phyloP scores from a whole-genome alignment of 2,797 vertebrate species.

The Sebastes taczanowskii region DNA sequence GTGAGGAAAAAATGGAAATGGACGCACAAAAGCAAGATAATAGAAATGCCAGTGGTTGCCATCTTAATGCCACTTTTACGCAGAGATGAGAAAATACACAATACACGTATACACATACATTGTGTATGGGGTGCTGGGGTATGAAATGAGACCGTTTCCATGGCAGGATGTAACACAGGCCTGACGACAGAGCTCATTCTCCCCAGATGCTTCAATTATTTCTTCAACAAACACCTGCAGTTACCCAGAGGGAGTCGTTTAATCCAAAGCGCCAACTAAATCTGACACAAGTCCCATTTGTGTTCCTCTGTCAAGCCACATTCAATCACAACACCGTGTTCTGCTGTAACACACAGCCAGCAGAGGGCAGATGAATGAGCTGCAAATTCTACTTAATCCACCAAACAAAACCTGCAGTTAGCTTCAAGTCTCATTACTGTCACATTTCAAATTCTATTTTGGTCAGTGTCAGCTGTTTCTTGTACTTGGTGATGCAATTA shows the following conservation, averaged over 20 bases:
- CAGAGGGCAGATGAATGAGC: not conserved
- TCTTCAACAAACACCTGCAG: constrained; percentile 26
- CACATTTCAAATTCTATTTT: not conserved
- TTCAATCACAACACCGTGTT: not conserved
- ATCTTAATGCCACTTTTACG: not conserved
- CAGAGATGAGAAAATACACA: not conserved
- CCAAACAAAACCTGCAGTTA: not conserved
- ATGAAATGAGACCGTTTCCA: constrained; percentile 23
- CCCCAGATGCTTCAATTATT: constrained; percentile 7
- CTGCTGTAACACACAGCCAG: not conserved
- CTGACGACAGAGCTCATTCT: not conserved
- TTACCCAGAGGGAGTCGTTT: not conserved
- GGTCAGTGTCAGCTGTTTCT: not conserved
- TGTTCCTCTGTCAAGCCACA: not conserved
- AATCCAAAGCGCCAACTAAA: constrained; percentile 14
- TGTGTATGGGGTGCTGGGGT: not conserved
- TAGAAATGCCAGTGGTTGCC: not conserved
- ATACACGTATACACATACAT: not conserved
- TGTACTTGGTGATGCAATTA: not conserved
- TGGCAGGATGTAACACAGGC: not conserved
- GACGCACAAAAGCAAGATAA: not conserved
- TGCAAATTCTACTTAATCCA: not conserved
- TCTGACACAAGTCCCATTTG: constrained; percentile 25
- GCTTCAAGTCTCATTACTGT: not conserved
- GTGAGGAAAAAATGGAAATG: not conserved